phyloP scores from a whole-genome alignment of 2,113 vertebrate genomes.

The Ptilonorhynchus violaceus region DNA sequence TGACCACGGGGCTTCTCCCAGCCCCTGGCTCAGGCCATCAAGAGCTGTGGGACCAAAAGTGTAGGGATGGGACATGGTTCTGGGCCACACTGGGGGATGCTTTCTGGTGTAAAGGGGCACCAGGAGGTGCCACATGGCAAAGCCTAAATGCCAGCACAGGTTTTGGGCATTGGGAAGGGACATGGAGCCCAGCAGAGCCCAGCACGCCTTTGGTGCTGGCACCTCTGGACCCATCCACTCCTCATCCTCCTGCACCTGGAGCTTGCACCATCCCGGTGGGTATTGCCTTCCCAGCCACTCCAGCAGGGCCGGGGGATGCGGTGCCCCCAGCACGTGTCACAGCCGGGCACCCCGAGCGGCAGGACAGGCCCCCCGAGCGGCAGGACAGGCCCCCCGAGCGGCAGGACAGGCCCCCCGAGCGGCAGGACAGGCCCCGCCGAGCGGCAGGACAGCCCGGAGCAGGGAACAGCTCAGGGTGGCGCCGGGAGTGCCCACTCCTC shows the following conservation, averaged over 20 bases:
- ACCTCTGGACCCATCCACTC: neutral
- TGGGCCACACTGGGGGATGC: neutral
- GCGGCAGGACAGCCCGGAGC: neutral
- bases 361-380: neutral
- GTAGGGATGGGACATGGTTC: neutral
- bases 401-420: no score
- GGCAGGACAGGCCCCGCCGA: neutral
- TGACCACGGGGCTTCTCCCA: neutral
- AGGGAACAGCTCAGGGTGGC: fast-evolving
- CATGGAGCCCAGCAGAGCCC: neutral
- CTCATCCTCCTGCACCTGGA: neutral
- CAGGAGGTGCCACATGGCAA: neutral
- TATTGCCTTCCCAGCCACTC: neutral
- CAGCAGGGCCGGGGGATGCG: fast-evolving
- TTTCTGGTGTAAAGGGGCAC: fast-evolving
- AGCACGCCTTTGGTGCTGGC: neutral
- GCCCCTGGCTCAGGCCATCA: fast-evolving
- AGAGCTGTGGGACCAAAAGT: fast-evolving
- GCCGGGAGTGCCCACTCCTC: neutral
- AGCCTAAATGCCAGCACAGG: neutral
- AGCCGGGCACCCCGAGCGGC: no score
- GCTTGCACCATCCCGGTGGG: fast-evolving
- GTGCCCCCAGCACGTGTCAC: neutral
- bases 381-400: neutral
- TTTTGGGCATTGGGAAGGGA: neutral